Percentiles rank a stretch among this genome's conserved stretches.
Conservation (phyloP, 2,888 invertebrate species). For the Creontiades dilutus region DNA sequence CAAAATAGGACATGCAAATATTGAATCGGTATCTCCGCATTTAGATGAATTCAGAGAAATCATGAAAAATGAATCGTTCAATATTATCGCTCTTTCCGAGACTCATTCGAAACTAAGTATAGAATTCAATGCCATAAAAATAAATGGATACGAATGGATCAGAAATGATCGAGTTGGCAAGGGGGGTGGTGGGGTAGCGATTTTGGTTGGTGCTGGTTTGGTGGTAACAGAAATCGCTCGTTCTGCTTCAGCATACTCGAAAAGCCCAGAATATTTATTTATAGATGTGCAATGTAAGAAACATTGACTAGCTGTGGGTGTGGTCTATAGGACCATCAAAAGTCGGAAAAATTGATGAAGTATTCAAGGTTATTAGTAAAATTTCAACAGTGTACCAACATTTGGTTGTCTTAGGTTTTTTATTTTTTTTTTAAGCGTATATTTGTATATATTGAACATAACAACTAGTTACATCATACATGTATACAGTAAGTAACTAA, state of each 20-base stretch:
- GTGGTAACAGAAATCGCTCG: neutral
- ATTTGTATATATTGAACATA: too few species aligned
- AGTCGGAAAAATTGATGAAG: constrained; percentile 11
- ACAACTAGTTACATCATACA: too few species aligned
- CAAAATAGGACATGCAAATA: constrained; percentile 5
- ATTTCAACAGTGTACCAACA: neutral
- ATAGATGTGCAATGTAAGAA: neutral
- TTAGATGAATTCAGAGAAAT: constrained; percentile 9
- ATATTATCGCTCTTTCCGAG: neutral
- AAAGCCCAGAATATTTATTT: neutral
- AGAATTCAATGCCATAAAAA: neutral
- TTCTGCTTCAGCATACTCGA: neutral
- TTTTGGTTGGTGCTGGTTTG: neutral
- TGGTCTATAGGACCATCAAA: neutral
- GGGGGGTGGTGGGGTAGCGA: constrained; percentile 8
- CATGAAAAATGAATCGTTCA: neutral
- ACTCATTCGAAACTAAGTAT: neutral
- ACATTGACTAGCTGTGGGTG: neutral
- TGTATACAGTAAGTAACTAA: too few species aligned
- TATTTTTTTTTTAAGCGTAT: too few species aligned
- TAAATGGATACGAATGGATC: constrained; percentile 8
- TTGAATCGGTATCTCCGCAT: neutral
- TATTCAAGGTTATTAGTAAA: neutral
- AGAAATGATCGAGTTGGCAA: neutral
- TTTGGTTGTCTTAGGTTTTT: neutral